phyloP scores from a whole-genome alignment of 2,797 vertebrate species.

The Odontamblyopus rebecca region DNA sequence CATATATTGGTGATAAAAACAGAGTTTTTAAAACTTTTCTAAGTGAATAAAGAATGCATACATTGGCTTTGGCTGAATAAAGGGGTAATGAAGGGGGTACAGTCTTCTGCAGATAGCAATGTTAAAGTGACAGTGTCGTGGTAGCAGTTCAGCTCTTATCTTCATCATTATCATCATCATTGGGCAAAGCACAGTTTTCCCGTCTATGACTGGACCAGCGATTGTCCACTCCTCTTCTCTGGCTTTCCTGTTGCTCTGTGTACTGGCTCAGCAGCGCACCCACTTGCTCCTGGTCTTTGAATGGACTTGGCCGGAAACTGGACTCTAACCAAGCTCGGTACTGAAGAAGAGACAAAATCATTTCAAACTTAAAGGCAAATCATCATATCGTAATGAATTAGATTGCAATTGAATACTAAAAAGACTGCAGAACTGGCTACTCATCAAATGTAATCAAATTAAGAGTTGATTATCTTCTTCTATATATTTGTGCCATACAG shows the following conservation, averaged over 20 bases:
- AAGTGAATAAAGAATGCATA: constrained; percentile 39
- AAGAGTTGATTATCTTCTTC: no score
- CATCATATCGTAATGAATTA: not conserved
- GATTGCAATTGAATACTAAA: not conserved
- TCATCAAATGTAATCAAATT: not conserved
- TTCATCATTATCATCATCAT: constrained; percentile 52
- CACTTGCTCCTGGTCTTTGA: constrained; percentile 84
- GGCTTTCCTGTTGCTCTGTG: constrained; percentile 71
- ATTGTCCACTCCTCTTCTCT: constrained; percentile 60
- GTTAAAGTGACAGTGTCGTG: constrained; percentile 39
- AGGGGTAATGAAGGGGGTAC: not conserved
- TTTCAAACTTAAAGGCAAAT: not conserved
- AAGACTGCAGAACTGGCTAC: no score
- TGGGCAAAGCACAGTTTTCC: constrained; percentile 54
- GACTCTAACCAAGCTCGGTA: constrained; percentile 79
- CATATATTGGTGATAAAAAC: constrained; percentile 34
- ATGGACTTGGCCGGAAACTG: constrained; percentile 76
- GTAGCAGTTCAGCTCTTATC: constrained; percentile 69
- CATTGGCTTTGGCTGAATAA: constrained; percentile 28
- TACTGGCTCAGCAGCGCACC: constrained; percentile 73
- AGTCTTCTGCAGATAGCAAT: constrained; percentile 15
- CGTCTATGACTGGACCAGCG: constrained; percentile 56
- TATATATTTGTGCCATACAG: no score
- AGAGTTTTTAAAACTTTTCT: constrained; percentile 29
- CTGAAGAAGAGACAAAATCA: constrained; percentile 62